A percentile compares a stretch with the other conserved stretches of the same genome.
Conservation (phyloP, 2,113 vertebrate genomes). For the Progne subis region DNA sequence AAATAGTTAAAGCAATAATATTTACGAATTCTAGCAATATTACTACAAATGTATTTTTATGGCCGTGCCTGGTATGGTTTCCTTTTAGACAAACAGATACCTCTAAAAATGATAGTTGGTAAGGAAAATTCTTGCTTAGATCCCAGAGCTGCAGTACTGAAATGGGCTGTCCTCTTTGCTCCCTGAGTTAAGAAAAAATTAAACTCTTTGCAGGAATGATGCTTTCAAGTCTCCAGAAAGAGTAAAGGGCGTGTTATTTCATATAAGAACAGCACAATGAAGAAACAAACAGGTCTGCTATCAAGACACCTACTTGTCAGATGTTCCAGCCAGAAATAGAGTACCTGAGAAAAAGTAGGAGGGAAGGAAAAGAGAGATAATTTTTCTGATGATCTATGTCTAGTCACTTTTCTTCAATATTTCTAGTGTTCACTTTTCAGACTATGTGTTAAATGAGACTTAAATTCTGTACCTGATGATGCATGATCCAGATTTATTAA, state of each 20-base stretch:
- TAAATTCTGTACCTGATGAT: not conserved
- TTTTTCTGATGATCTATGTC: conserved; percentile 35
- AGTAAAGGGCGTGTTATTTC: not conserved
- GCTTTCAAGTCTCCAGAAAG: conserved; percentile 20
- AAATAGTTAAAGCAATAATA: not conserved
- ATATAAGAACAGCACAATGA: not conserved
- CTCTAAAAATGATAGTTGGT: not conserved
- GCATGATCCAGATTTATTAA: not conserved
- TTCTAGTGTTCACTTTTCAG: not conserved
- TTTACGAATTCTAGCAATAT: not conserved
- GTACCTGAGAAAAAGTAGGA: not conserved
- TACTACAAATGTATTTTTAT: not conserved
- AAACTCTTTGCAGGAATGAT: conserved; percentile 10
- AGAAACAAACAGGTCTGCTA: not conserved
- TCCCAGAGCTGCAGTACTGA: not conserved
- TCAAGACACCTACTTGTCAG: conserved; percentile 23
- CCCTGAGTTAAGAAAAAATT: conserved; percentile 15
- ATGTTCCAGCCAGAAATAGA: conserved; percentile 20
- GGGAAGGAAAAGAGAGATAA: not conserved
- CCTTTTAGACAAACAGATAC: not conserved
- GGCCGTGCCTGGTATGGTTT: not conserved
- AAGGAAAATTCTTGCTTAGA: not conserved
- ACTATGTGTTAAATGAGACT: not conserved
- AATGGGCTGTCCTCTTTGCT: conserved; percentile 19
- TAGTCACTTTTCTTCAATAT: not conserved